phyloP scores from a whole-genome alignment of 2,797 vertebrate species.

The Sebastes trivittatus region DNA sequence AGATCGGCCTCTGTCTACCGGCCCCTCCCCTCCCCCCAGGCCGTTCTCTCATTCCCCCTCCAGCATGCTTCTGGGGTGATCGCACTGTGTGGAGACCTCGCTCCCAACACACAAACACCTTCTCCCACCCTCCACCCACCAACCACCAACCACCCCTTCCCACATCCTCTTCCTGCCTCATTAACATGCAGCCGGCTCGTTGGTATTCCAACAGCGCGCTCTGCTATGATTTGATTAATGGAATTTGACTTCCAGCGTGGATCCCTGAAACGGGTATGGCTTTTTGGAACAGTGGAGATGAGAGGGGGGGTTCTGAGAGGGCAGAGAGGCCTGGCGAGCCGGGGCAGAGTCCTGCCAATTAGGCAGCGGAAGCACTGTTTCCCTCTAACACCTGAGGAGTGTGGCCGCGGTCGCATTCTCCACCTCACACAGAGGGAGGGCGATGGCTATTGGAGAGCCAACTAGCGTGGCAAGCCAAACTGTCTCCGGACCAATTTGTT shows the following conservation, averaged over 20 bases:
- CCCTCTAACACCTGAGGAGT: slow-evolving; percentile 59
- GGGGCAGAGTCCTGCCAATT: slow-evolving; percentile 50
- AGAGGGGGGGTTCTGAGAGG: not conserved
- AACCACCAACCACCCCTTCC: not conserved
- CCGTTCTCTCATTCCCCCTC: slow-evolving; percentile 25
- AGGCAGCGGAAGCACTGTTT: slow-evolving; percentile 20
- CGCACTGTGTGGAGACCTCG: slow-evolving; percentile 18
- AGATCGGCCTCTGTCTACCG: slow-evolving; percentile 46
- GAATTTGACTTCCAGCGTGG: slow-evolving; percentile 67
- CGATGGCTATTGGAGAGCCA: slow-evolving; percentile 19
- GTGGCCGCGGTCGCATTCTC: slow-evolving; percentile 21
- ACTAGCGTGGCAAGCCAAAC: slow-evolving; percentile 21
- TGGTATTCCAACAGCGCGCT: slow-evolving; percentile 56
- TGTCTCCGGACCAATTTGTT: slow-evolving; percentile 57
- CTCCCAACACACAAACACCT: slow-evolving; percentile 23
- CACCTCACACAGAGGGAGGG: slow-evolving; percentile 15
- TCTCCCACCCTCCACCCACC: not conserved
- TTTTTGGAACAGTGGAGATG: slow-evolving; percentile 37
- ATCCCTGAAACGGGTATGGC: slow-evolving; percentile 45
- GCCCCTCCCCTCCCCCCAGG: slow-evolving; percentile 25
- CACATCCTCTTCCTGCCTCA: slow-evolving; percentile 65
- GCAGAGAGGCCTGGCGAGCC: slow-evolving; percentile 42
- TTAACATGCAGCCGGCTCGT: slow-evolving; percentile 65
- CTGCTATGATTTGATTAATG: slow-evolving; percentile 73
- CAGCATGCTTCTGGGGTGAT: slow-evolving; percentile 39